Conservation (phyloP, 2,888 invertebrate species). For the Sinohyriopsis cumingii region DNA sequence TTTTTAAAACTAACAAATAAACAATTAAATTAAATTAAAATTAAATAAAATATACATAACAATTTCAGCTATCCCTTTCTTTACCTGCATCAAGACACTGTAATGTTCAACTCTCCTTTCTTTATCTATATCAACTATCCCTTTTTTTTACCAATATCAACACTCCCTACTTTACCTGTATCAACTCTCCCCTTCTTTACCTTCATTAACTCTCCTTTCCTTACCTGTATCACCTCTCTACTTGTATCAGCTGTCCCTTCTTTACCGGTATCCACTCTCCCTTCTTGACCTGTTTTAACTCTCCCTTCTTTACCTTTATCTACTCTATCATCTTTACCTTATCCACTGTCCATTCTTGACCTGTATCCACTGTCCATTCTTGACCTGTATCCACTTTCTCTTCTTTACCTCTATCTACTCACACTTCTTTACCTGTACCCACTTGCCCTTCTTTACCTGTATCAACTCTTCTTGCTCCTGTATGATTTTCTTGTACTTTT, state of each 20-base stretch:
- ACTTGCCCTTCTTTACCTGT: slow-evolving; percentile 27
- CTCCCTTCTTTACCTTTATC: slow-evolving; percentile 4
- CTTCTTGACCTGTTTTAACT: slow-evolving; percentile 50
- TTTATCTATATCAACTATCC: slow-evolving; percentile 59
- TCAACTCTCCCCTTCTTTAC: slow-evolving; percentile 13
- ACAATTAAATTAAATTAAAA: too few species aligned
- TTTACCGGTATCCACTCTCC: slow-evolving; percentile 47
- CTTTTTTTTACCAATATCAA: slow-evolving; percentile 62
- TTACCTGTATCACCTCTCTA: slow-evolving; percentile 3
- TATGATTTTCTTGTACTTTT: slow-evolving; percentile 63
- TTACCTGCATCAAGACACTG: too few species aligned
- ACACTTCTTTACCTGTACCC: too few species aligned
- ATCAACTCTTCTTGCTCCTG: slow-evolving; percentile 67
- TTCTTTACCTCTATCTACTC: too few species aligned
- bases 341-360: slow-evolving; percentile 11
- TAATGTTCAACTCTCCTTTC: too few species aligned
- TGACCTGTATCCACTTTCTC: too few species aligned
- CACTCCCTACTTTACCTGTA: slow-evolving; percentile 17
- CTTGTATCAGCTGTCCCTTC: slow-evolving; percentile 64
- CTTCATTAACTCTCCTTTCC: slow-evolving; percentile 48
- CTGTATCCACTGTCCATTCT: slow-evolving; percentile 51
- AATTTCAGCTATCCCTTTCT: too few species aligned
- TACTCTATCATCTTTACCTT: too few species aligned
- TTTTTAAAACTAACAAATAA: too few species aligned
- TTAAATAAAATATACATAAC: too few species aligned